These are phyloP conservation scores for Amniataba percoides DNA, from an alignment of 2,797 vertebrate genomes.

Conservation along the genomic window DNA sequence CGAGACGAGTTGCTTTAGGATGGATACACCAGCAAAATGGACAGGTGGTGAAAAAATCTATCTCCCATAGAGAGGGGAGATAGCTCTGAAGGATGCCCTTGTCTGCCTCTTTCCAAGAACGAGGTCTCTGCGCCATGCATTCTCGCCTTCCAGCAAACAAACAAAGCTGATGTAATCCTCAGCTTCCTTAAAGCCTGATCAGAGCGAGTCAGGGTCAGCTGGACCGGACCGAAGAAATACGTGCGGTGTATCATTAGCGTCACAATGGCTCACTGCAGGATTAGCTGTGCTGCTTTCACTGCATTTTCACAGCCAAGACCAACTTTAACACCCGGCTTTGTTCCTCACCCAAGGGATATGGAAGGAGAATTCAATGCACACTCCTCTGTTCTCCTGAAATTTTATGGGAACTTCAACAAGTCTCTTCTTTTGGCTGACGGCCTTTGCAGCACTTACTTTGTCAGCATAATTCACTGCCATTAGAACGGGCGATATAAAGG, in stretches of 20 bases:
- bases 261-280: constrained; percentile 58
- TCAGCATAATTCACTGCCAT: constrained; percentile 73
- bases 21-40: constrained; percentile 24
- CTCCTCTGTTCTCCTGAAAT: constrained; percentile 38
- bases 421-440: constrained; percentile 50
- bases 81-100: constrained; percentile 57
- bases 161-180: constrained; percentile 77
- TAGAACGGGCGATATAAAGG: constrained; percentile 56
- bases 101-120: constrained; percentile 44
- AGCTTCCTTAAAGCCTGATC: constrained; percentile 64
- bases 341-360: constrained; percentile 24
- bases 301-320: constrained; percentile 56
- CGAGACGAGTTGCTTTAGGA: constrained; percentile 13
- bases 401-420: constrained; percentile 44
- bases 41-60: constrained; percentile 59
- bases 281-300: constrained; percentile 59
- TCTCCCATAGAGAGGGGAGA: constrained; percentile 32
- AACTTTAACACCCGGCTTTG: constrained; percentile 53
- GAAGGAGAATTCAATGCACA: constrained; percentile 37
- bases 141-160: constrained; percentile 66
- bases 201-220: constrained; percentile 60
- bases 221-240: constrained; percentile 52
- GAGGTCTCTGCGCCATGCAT: constrained; percentile 46
- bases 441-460: constrained; percentile 63
- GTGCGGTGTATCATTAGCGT: constrained; percentile 67